Percentiles rank a stretch among this genome's conserved stretches.
Conservation (phyloP, 2,888 invertebrate species). For the Watsonalla cultraria region DNA sequence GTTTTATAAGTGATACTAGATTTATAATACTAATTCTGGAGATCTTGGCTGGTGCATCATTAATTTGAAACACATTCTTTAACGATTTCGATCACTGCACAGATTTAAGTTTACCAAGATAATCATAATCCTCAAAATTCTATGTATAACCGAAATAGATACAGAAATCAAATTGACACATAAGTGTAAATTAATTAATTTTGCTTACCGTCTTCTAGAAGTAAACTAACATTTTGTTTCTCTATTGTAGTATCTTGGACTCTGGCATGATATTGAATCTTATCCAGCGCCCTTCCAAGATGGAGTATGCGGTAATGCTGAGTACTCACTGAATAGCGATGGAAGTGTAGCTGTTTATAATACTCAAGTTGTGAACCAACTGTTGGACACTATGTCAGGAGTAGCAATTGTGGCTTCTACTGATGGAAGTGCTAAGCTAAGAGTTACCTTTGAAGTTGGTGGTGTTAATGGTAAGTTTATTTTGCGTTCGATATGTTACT, state of each 20-base stretch:
- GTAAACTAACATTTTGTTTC: not conserved
- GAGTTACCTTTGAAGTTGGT: conserved; percentile 44
- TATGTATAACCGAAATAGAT: no score
- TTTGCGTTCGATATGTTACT: no score
- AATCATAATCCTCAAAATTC: no score
- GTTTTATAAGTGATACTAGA: no score
- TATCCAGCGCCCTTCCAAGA: conserved; percentile 56
- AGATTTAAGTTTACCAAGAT: no score
- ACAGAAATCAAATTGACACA: no score
- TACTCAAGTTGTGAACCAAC: conserved; percentile 50
- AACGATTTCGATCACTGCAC: no score
- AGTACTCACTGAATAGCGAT: conserved; percentile 32
- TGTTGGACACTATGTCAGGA: conserved; percentile 42
- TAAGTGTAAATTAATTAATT: conserved; percentile 4
- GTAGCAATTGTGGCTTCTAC: conserved; percentile 33
- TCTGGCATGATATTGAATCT: conserved; percentile 58
- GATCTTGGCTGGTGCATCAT: no score
- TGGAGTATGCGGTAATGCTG: conserved; percentile 52
- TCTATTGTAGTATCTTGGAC: conserved; percentile 44
- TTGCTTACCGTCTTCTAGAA: conserved; percentile 5
- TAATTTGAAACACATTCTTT: no score
- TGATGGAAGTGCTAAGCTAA: conserved; percentile 49
- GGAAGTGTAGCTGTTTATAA: conserved; percentile 44
- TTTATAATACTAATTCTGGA: no score
- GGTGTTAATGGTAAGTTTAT: conserved; percentile 36